Base-by-base conservation (phyloP, 2,797 vertebrate genomes). In the Chrysolophus pictus region DNA sequence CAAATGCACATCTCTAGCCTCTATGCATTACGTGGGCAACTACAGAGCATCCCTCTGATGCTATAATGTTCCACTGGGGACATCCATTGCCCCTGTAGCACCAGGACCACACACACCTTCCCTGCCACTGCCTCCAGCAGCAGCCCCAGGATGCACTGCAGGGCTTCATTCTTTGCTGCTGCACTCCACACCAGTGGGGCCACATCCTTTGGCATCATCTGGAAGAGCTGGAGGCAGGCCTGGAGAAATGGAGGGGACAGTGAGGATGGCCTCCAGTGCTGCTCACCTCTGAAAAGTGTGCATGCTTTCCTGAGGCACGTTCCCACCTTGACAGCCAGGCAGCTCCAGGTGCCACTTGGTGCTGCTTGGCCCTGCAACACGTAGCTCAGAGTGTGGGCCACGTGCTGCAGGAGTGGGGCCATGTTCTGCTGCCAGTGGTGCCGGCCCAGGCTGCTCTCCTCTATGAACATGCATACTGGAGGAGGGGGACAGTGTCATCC, bases 171-270 rank as follows among this genome's bases (percentile, higher is more conserved):
- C 21, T 74, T 77, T 14, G 71, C 88, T 0, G 59, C 78, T 3
- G 91, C 28, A 5, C 93, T 95, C 98, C 98, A 99, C 18, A 98
- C 98, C 7, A 98, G 78, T 29, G 96, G 96, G 31, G 96, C 90
- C 76, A 99, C 92, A 0, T 98, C 97, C 56, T 94, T 70, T 0
- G 98, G 96, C 91, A 99, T 85, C 1, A 83, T 94, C 96, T 98
- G 98, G 93, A 99, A 99, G 29, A 98, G 94, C 91, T 99, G 98
- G 88, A 99, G 97, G 94, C 98, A 99, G 39, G 98, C 92, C 99
- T 99, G 96, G 35, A 88, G 76, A 67, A 55, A 29, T 55, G 51
- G 28, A 55, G 10, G 28, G 51, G 29, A 55, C 10, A 10, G 51
- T 55, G 28, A 31, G 28, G 16, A 31, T 55, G 51, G 51, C 51